Evolutionary conservation across 2,113 vertebrate species (phyloP).

Genomic region (Nematolebias whitei): DNA sequence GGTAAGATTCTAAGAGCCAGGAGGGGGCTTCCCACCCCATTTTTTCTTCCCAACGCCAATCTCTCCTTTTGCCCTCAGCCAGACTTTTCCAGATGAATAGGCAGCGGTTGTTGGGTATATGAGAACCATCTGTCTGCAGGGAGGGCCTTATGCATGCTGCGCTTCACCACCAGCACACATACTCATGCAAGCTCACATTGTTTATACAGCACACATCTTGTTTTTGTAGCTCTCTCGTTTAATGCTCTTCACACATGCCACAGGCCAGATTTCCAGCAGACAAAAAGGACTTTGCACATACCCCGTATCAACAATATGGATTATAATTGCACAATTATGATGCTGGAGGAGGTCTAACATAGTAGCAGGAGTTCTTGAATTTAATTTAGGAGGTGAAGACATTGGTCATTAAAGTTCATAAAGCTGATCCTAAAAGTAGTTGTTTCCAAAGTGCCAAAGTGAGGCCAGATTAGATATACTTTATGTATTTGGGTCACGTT

Average conservation of each 20-base stretch:
- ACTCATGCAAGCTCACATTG: constrained; percentile 1
- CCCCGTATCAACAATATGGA: not conserved
- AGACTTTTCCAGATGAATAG: constrained; percentile 54
- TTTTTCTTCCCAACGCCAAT: not conserved
- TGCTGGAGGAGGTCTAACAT: constrained; percentile 23
- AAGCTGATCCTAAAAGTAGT: constrained; percentile 67
- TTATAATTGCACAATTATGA: constrained; percentile 19
- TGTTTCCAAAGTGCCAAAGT: constrained; percentile 64
- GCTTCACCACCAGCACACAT: constrained; percentile 13
- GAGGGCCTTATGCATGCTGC: constrained; percentile 21
- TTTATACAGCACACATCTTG: constrained; percentile 5
- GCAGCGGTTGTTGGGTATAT: constrained; percentile 45
- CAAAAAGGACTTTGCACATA: constrained; percentile 3
- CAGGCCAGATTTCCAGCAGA: constrained; percentile 31
- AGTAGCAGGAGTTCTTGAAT: constrained; percentile 19
- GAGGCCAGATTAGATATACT: constrained; percentile 74
- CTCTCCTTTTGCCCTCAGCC: constrained; percentile 41
- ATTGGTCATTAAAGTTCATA: constrained; percentile 19
- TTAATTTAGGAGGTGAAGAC: constrained; percentile 38
- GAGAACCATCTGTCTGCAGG: constrained; percentile 61
- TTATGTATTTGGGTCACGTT: constrained; percentile 84
- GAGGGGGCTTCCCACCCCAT: constrained; percentile 8
- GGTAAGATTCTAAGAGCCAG: constrained; percentile 74
- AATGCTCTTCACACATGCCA: constrained; percentile 19
- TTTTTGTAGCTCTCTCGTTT: not conserved